Percentiles rank a stretch among this genome's conserved stretches.
phyloP scores from a whole-genome alignment of 2,888 invertebrate species.

The Phortica magna region DNA sequence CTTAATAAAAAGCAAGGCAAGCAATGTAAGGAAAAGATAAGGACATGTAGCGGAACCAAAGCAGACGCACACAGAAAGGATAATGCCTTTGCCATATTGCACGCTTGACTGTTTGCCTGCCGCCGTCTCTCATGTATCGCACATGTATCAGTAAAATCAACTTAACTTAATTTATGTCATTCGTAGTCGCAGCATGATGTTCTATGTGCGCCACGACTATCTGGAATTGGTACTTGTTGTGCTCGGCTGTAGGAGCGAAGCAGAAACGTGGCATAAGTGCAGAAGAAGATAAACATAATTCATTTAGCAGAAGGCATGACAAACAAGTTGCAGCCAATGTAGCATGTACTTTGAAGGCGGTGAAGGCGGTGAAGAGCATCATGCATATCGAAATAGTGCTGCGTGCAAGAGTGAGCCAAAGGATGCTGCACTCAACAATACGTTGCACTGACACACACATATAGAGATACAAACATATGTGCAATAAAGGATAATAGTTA shows the following conservation, averaged over 20 bases:
- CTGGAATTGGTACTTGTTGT: conserved; percentile 5
- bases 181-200: not conserved
- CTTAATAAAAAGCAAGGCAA: not conserved
- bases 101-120: not conserved
- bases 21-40: not conserved
- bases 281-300: conserved; percentile 63
- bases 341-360: conserved; percentile 8
- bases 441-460: conserved; percentile 56
- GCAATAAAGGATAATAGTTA: not conserved
- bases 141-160: conserved; percentile 33
- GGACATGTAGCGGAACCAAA: not conserved
- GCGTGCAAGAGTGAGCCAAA: conserved; percentile 25
- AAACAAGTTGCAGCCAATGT: conserved; percentile 14
- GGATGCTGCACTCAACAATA: conserved; percentile 62
- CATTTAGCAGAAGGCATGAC: conserved; percentile 42
- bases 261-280: conserved; percentile 40
- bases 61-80: conserved; percentile 20
- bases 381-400: too few relatives aligned
- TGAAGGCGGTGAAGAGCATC: not conserved
- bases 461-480: conserved; percentile 2
- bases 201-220: not conserved
- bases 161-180: conserved; percentile 56
- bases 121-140: not conserved
- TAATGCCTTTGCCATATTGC: conserved; percentile 2
- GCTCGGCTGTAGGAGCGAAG: not conserved